Conservation (phyloP, 2,113 vertebrate genomes). For the Zosterops lateralis region DNA sequence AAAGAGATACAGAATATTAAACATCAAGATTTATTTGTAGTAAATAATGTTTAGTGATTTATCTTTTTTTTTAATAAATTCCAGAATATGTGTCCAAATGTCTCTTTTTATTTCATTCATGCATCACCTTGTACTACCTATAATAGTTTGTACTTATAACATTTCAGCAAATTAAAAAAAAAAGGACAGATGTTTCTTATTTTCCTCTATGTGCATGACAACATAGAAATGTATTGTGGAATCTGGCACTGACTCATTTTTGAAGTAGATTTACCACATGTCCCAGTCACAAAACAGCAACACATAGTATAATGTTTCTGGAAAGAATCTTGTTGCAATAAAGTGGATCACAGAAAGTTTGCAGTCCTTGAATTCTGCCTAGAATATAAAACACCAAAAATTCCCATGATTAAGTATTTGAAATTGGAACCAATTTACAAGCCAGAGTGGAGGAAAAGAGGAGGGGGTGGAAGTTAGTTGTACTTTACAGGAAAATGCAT, state of each 20-base stretch:
- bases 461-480: neutral
- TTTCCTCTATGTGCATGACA: conserved; percentile 39
- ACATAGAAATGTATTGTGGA: conserved; percentile 30
- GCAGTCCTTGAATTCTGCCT: neutral
- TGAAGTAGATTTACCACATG: conserved; percentile 28
- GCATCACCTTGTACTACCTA: neutral
- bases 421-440: conserved; percentile 4
- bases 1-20: neutral
- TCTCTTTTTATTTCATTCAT: neutral
- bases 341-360: conserved; percentile 20
- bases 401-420: neutral
- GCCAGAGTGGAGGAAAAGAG: neutral
- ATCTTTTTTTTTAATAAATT: neutral
- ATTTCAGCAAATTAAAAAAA: neutral
- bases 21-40: neutral
- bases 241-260: conserved; percentile 41
- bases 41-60: conserved; percentile 26
- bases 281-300: conserved; percentile 31
- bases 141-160: neutral
- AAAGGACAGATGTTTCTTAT: conserved; percentile 63
- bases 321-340: conserved; percentile 17
- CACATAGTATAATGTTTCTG: conserved; percentile 30
- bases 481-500: neutral
- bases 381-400: neutral
- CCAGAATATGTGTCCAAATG: neutral